Evolutionary conservation across 2,888 invertebrate species (phyloP), one percentile per base, ranked within the genome.

Genomic region (Tuta absoluta): DNA sequence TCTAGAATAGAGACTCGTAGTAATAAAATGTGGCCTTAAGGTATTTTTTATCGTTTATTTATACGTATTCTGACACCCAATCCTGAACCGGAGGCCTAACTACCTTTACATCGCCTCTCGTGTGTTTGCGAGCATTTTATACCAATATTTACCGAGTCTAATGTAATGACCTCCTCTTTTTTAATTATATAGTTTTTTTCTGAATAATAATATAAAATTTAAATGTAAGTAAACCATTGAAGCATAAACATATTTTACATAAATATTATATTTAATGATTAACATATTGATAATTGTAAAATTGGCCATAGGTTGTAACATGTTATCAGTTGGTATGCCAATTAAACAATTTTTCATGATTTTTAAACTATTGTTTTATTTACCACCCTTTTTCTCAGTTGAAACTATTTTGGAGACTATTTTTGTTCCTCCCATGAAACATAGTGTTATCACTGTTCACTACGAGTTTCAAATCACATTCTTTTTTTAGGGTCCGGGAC

Each of bases 341-440:
- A 91, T 91, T 90, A 89, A 88, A 91, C 91, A 90, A 91, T 91
- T 91, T 91, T 91, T 91, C 90, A 91, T 90, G 86, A 90, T 91
- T 91, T 91, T 91, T 91, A 81, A 70, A 82, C 69, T 60, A 74
- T 72, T 83, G 85, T 89, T 87, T 89, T 80, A 87, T 88, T 87
- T 82, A 3, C 1, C 10, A 10, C 12, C n/a, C n/a, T 17, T 17
- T 45, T 41, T 8, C 1, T 2, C 41, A 1, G 1, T 45, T 33
- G 33, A 33, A 33, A 33, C 4, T 1, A 33, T 8, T 10, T 7
- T 8, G 33, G 28, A 28, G 28, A 28, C n/a, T n/a, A n/a, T n/a
- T n/a, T 28, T 28, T 28, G 28, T 28, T 28, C 28, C n/a, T n/a
- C n/a, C n/a, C n/a, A n/a, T n/a, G n/a, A n/a, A n/a, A n/a, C n/a